These are phyloP conservation scores for Polydesmus complanatus DNA, from an alignment of 2,888 invertebrate genomes.

Conservation along the genomic window DNA sequence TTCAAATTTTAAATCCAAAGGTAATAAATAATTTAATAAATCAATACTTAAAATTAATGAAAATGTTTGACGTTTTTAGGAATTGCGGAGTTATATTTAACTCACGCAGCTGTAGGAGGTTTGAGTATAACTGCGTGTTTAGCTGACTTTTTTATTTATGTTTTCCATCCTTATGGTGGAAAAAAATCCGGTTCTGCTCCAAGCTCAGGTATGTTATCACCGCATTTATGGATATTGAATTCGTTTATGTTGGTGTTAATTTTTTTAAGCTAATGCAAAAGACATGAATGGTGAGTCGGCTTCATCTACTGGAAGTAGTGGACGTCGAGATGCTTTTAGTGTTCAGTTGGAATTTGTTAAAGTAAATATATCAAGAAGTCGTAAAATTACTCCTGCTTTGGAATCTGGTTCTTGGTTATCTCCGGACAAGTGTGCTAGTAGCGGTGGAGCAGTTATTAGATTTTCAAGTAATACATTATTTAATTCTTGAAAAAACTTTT, in stretches of 20 bases:
- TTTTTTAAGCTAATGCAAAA: constrained; percentile 18
- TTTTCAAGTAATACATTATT: constrained; percentile 61
- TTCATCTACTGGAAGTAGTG: constrained; percentile 56
- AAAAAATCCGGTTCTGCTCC: constrained; percentile 60
- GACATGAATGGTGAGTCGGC: constrained; percentile 21
- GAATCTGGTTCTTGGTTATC: constrained; percentile 59
- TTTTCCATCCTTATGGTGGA: constrained; percentile 95
- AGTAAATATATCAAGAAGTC: constrained; percentile 78
- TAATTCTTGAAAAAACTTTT: background rate
- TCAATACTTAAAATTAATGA: too few species aligned
- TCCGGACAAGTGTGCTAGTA: constrained; percentile 16
- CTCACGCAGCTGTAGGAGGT: constrained; percentile 47
- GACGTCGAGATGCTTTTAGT: constrained; percentile 86
- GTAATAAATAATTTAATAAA: background rate
- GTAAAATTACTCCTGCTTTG: constrained; percentile 82
- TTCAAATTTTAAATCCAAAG: background rate
- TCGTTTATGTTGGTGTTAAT: background rate
- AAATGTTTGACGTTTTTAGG: too few species aligned
- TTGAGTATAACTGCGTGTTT: constrained; percentile 89
- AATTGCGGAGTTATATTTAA: constrained; percentile 12
- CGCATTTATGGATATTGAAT: constrained; percentile 43
- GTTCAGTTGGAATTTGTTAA: constrained; percentile 95
- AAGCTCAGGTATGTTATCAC: constrained; percentile 48
- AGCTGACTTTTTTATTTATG: constrained; percentile 92
- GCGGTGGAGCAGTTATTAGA: constrained; percentile 56